phyloP scores from a whole-genome alignment of 2,888 invertebrate genomes.

The Campaea margaritaria region DNA sequence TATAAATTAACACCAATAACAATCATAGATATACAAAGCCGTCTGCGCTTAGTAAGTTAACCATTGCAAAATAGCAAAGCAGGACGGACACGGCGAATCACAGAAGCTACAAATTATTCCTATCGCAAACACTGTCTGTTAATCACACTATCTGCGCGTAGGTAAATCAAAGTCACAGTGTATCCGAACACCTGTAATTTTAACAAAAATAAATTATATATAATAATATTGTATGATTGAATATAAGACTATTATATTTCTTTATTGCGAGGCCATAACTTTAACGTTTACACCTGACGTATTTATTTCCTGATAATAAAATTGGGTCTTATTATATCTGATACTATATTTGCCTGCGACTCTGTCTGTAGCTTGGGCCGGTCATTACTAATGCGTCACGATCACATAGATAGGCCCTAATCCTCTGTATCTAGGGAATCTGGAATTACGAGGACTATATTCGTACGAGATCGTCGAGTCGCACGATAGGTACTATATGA shows the following conservation, averaged over 20 bases:
- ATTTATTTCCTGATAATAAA: conserved; percentile 56
- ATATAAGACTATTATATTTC: conserved; percentile 51
- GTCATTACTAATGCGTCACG: too few species aligned
- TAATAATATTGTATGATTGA: conserved; percentile 53
- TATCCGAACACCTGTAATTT: conserved; percentile 42
- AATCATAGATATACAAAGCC: background rate
- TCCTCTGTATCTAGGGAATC: too few species aligned
- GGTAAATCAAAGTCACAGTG: conserved; percentile 40
- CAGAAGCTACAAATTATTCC: conserved; percentile 37
- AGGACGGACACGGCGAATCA: conserved; percentile 35
- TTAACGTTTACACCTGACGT: conserved; percentile 61
- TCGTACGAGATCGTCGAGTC: too few species aligned
- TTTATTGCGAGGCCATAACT: conserved; percentile 49
- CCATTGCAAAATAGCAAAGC: conserved; percentile 26
- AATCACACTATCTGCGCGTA: conserved; percentile 22
- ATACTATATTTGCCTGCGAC: conserved; percentile 9
- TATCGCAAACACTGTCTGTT: conserved; percentile 18
- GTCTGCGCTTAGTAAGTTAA: conserved; percentile 8
- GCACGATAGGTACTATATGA: too few species aligned
- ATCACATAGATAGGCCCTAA: too few species aligned
- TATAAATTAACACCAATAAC: conserved; percentile 3
- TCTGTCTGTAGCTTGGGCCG: background rate
- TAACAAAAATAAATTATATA: conserved; percentile 42
- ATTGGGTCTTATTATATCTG: conserved; percentile 35
- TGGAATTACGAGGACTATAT: too few species aligned